These are phyloP conservation scores for Astreopora myriophthalma DNA, from an alignment of 64 coral and sea anemone species.

Conservation along the genomic window DNA sequence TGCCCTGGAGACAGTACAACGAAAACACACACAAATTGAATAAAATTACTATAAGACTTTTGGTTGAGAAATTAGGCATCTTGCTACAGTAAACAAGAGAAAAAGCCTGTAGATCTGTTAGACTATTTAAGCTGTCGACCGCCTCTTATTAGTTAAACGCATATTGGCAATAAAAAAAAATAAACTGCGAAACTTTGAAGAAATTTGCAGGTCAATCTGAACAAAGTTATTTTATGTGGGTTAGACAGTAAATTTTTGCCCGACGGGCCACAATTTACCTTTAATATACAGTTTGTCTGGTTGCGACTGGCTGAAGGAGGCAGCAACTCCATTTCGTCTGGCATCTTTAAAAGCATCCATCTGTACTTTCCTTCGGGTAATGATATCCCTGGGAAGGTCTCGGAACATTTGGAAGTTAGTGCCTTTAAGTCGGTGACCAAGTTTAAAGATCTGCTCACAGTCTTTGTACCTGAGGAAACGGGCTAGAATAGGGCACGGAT, in stretches of 20 bases:
- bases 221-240: background rate
- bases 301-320: conserved; percentile 14
- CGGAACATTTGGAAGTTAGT: background rate
- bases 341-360: background rate
- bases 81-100: too few relatives aligned
- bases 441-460: background rate
- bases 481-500: too few relatives aligned
- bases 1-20: too few relatives aligned
- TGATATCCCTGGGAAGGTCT: background rate
- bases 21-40: too few relatives aligned
- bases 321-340: background rate
- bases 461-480: too few relatives aligned
- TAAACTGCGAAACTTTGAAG: background rate
- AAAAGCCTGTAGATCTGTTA: too few relatives aligned
- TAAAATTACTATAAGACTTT: too few relatives aligned
- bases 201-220: background rate
- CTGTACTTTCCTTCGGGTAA: background rate
- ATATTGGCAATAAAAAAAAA: background rate
- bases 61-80: too few relatives aligned
- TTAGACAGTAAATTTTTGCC: background rate
- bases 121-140: too few relatives aligned
- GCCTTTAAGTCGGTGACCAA: background rate
- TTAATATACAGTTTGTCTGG: background rate
- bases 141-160: background rate
- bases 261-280: conserved; percentile 15